phyloP scores from a whole-genome alignment of 2,888 invertebrate genomes.

The Phalera bucephala region DNA sequence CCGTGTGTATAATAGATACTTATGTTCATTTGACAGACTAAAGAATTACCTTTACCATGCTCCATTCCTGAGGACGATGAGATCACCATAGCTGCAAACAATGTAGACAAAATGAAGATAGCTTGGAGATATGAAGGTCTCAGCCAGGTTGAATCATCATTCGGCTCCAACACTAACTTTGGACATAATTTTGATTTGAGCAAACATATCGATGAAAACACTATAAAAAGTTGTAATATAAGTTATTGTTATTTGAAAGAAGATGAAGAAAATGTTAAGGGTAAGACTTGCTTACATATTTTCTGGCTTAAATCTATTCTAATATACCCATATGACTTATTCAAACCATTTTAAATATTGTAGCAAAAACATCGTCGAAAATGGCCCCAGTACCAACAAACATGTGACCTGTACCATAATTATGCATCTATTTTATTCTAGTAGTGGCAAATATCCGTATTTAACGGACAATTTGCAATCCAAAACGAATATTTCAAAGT shows the following conservation, averaged over 20 bases:
- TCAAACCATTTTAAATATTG: too few relatives aligned
- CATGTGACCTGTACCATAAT: too few relatives aligned
- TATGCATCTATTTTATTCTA: too few relatives aligned
- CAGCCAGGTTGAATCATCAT: constrained; percentile 82
- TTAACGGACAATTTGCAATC: too few relatives aligned
- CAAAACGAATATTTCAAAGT: too few relatives aligned
- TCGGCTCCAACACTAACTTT: constrained; percentile 78
- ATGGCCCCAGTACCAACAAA: too few relatives aligned
- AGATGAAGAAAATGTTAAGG: constrained; percentile 31
- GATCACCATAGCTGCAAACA: constrained; percentile 36
- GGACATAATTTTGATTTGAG: constrained; percentile 93
- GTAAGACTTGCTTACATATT: constrained; percentile 37
- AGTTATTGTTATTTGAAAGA: constrained; percentile 76
- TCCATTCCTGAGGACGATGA: constrained; percentile 68
- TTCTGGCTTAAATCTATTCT: too few relatives aligned
- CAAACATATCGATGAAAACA: constrained; percentile 85
- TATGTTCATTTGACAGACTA: constrained; percentile 62
- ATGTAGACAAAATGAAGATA: constrained; percentile 88
- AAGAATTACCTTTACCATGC: constrained; percentile 79
- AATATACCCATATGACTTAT: too few relatives aligned
- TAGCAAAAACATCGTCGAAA: too few relatives aligned
- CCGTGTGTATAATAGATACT: too few relatives aligned
- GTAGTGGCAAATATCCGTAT: too few relatives aligned
- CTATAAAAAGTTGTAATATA: constrained; percentile 82
- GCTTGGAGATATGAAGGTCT: constrained; percentile 95